phyloP scores from a whole-genome alignment of 2,888 invertebrate species.

The Parnassius apollo region DNA sequence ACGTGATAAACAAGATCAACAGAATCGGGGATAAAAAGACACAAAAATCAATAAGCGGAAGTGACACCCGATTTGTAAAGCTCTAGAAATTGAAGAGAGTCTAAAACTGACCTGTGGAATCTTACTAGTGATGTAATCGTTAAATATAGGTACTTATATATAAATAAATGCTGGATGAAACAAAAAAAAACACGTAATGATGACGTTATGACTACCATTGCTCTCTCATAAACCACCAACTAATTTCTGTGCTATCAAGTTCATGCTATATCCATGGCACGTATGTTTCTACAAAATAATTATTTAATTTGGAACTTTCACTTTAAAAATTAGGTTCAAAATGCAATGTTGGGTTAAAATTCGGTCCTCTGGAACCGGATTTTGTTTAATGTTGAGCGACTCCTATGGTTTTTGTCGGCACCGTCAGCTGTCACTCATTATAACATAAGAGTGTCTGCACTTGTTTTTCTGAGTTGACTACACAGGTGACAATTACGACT shows the following conservation, averaged over 20 bases:
- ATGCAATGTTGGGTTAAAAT: slow-evolving; percentile 8
- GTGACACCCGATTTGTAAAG: too few species aligned
- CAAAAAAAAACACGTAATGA: not conserved
- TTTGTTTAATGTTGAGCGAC: slow-evolving; percentile 28
- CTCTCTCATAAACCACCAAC: slow-evolving; percentile 24
- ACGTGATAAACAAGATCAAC: too few species aligned
- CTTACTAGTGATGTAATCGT: too few species aligned
- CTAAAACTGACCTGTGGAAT: too few species aligned
- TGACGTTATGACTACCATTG: slow-evolving; percentile 19
- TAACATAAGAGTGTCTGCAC: slow-evolving; percentile 25
- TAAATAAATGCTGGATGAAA: not conserved
- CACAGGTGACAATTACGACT: slow-evolving; percentile 18
- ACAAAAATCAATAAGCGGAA: too few species aligned
- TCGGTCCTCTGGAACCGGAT: slow-evolving; percentile 33
- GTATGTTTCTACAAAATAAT: slow-evolving; percentile 11
- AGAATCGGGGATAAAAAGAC: too few species aligned
- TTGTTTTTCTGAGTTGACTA: slow-evolving; percentile 10
- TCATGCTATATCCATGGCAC: slow-evolving; percentile 31
- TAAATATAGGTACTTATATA: too few species aligned
- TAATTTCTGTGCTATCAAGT: slow-evolving; percentile 30
- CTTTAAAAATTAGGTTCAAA: not conserved
- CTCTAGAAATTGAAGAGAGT: too few species aligned
- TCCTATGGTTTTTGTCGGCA: slow-evolving; percentile 31
- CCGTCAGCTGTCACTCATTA: slow-evolving; percentile 38
- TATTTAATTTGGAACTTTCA: slow-evolving; percentile 8